Conservation (phyloP, 2,113 vertebrate species). For the Chaetorhynchus papuensis region DNA sequence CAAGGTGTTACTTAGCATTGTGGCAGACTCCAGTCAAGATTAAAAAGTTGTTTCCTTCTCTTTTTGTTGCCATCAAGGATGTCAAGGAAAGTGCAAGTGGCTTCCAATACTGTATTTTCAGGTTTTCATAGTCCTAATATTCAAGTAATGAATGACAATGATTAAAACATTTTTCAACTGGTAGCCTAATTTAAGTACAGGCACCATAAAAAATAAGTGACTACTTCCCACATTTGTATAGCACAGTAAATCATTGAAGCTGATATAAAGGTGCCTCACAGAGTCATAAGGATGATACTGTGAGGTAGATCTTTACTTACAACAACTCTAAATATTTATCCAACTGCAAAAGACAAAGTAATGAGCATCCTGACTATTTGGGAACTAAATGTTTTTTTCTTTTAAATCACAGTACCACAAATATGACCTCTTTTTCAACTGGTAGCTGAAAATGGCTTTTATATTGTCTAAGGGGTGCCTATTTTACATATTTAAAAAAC, state of each 20-base stretch:
- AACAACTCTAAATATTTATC: neutral
- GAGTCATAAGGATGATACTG: neutral
- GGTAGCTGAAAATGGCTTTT: neutral
- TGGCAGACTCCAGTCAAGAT: neutral
- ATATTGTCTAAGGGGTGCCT: neutral
- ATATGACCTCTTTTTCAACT: neutral
- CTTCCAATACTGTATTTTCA: neutral
- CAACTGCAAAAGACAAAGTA: neutral
- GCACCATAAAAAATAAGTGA: neutral
- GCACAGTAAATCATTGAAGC: neutral
- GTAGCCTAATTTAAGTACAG: neutral
- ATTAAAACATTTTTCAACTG: neutral
- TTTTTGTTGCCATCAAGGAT: neutral
- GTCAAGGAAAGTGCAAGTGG: neutral
- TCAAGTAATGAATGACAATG: neutral
- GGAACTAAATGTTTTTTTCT: neutral
- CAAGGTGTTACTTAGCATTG: neutral
- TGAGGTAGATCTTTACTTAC: neutral
- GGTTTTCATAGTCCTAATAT: neutral
- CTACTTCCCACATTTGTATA: neutral
- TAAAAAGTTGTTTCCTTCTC: neutral
- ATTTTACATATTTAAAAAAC: neutral
- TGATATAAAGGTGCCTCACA: neutral
- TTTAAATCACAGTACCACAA: neutral
- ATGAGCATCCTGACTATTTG: neutral